Conservation (phyloP, 2,888 invertebrate genomes). For the Willowsia nigromaculata region DNA sequence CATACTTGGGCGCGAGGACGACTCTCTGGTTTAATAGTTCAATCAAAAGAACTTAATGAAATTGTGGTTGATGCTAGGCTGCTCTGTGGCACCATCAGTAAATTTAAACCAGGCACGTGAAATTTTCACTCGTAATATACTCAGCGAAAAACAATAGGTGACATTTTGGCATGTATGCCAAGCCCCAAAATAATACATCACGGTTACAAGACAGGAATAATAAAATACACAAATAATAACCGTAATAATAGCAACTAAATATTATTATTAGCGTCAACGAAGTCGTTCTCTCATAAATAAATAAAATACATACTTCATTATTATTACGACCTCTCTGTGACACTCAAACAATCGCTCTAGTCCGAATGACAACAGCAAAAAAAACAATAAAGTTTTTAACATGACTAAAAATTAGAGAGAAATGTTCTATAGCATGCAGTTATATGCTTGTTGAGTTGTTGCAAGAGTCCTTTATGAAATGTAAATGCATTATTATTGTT, state of each 20-base stretch:
- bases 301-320: not conserved
- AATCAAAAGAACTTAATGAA: constrained; percentile 16
- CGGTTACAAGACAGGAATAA: constrained; percentile 42
- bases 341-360: not conserved
- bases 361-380: not conserved
- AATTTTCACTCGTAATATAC: constrained; percentile 11
- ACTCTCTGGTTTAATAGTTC: not conserved
- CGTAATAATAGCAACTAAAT: not conserved
- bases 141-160: constrained; percentile 12
- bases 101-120: not conserved
- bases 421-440: not conserved
- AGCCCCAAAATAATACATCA: constrained; percentile 55
- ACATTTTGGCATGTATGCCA: constrained; percentile 19
- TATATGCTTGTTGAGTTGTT: not conserved
- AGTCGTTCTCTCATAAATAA: not conserved
- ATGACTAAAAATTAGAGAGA: not conserved
- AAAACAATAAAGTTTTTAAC: not conserved
- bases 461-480: not conserved
- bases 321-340: constrained; percentile 17
- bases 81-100: not conserved
- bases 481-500: not conserved
- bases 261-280: constrained; percentile 21
- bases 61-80: not conserved
- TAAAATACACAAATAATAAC: constrained; percentile 44
- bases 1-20: not conserved